phyloP scores from a whole-genome alignment of 2,888 invertebrate species.

The Cephus runcator region DNA sequence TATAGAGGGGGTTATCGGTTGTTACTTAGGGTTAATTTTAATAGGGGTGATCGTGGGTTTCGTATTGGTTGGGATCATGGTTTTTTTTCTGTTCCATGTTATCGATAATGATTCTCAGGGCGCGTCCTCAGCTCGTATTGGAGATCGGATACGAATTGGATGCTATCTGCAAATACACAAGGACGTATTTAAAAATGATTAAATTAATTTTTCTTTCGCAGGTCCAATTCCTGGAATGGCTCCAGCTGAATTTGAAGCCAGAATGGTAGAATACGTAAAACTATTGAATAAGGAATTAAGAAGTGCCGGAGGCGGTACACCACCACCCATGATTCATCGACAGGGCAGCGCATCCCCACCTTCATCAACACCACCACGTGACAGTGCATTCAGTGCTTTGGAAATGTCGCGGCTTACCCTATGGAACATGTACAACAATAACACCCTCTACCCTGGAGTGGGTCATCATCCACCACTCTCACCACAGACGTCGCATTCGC shows the following conservation, averaged over 20 bases:
- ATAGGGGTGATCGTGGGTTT: neutral
- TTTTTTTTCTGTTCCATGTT: neutral
- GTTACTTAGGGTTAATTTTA: neutral
- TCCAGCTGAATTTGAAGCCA: conserved; percentile 79
- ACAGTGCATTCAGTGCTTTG: conserved; percentile 74
- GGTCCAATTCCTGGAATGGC: conserved; percentile 73
- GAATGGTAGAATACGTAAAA: conserved; percentile 84
- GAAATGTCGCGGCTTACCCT: conserved; percentile 84
- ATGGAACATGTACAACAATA: conserved; percentile 85
- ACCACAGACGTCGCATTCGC: conserved; percentile 68
- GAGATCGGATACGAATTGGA: neutral
- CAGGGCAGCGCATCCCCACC: conserved; percentile 65
- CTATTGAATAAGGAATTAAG: conserved; percentile 72
- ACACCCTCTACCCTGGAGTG: conserved; percentile 47
- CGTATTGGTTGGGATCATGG: neutral
- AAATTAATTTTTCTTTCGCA: conserved; percentile 38
- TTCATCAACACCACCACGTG: conserved; percentile 68
- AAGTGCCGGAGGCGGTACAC: conserved; percentile 58
- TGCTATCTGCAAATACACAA: neutral
- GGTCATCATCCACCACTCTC: conserved; percentile 57
- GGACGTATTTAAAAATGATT: neutral
- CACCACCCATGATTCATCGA: conserved; percentile 61
- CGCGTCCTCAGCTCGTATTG: neutral
- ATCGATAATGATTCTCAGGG: neutral
- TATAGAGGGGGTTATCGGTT: neutral